A percentile compares a stretch with the other conserved stretches of the same genome.
phyloP scores from a whole-genome alignment of 2,797 vertebrate species.

The Tokudaia muenninki region DNA sequence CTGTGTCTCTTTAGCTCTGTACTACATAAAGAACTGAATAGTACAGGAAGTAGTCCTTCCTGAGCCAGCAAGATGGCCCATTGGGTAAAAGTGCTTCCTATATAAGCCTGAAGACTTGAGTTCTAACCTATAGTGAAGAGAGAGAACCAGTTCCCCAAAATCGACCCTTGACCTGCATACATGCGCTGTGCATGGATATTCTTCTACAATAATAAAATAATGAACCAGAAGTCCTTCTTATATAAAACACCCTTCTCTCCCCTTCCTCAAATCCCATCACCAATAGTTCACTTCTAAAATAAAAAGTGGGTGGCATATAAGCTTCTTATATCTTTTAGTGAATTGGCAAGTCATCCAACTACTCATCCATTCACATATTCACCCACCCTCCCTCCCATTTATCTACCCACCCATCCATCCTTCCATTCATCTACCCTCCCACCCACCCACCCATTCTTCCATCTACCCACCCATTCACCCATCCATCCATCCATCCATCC shows the following conservation, averaged over 20 bases:
- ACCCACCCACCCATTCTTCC: background rate
- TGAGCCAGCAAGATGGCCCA: background rate
- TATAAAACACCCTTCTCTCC: background rate
- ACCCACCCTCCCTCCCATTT: background rate
- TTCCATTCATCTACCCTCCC: background rate
- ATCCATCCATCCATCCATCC: background rate
- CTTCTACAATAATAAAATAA: background rate
- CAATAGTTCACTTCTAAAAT: background rate
- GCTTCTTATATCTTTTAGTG: background rate
- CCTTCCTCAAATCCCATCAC: background rate
- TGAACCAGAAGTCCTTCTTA: background rate
- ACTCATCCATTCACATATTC: background rate
- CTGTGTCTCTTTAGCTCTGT: no score
- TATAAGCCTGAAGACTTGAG: background rate
- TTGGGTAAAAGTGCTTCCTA: background rate
- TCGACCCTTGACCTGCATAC: background rate
- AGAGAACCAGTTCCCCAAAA: background rate
- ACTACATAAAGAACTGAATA: background rate
- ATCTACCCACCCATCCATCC: background rate
- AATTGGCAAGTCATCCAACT: background rate
- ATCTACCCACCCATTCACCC: accelerated
- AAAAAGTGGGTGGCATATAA: background rate
- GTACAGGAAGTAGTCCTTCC: background rate
- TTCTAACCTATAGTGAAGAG: background rate
- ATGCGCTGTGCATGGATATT: no score